Evolutionary conservation across 2,888 invertebrate species (phyloP).

Genomic region (Operophtera brumata): DNA sequence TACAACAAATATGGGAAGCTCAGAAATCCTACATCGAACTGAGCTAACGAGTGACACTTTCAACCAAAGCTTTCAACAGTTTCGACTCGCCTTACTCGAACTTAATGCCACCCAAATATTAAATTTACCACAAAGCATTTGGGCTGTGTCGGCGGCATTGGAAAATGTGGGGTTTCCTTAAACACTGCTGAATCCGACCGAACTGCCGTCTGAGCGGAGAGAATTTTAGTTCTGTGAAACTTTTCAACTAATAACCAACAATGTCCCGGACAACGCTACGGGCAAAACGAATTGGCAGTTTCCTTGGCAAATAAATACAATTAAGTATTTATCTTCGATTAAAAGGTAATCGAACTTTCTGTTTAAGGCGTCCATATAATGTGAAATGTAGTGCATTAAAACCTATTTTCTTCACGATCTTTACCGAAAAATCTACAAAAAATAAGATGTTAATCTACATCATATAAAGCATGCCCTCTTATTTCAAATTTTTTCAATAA

Average conservation of each 20-base stretch:
- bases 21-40: no score
- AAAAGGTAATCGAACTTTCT: no score
- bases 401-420: no score
- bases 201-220: neutral
- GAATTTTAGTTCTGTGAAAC: constrained; percentile 1
- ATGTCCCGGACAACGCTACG: neutral
- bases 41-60: neutral
- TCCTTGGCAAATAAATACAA: neutral
- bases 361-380: no score
- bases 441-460: no score
- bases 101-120: neutral
- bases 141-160: neutral
- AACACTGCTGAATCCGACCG: neutral
- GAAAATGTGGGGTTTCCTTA: neutral
- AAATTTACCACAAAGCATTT: neutral
- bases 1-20: no score
- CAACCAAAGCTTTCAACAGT: no score
- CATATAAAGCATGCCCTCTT: no score
- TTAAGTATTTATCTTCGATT: neutral
- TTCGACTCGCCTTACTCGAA: neutral
- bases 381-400: no score
- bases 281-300: neutral
- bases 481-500: no score
- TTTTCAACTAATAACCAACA: constrained; percentile 1
- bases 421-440: no score